Evolutionary conservation across 1,140 invertebrate genomes (phyloP).

Genomic region (Drosophila takahashii): DNA sequence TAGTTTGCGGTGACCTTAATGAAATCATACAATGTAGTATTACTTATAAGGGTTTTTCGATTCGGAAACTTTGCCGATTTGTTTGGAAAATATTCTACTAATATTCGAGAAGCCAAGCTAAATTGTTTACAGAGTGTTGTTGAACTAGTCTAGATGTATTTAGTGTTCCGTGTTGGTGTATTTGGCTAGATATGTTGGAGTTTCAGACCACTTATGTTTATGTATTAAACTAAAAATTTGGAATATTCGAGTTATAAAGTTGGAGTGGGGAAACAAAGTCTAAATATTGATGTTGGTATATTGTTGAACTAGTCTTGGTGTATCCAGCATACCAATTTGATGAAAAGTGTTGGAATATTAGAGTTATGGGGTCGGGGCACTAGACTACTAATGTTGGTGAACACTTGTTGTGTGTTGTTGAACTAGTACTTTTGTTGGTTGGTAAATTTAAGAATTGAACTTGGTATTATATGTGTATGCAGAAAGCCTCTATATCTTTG

Average conservation of each 20-base stretch:
- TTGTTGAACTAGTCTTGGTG: neutral
- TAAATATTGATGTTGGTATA: neutral
- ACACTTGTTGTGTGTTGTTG: neutral
- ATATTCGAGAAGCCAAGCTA: no score
- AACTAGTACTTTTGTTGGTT: neutral
- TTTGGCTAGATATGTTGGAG: neutral
- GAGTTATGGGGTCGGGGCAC: no score
- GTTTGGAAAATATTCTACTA: no score
- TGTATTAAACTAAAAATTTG: no score
- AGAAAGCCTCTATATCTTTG: neutral
- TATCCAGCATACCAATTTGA: no score
- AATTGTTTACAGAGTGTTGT: no score
- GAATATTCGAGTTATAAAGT: no score
- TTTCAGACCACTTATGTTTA: neutral
- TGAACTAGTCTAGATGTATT: neutral
- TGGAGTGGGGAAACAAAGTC: no score
- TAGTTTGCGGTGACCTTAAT: constrained; percentile 27
- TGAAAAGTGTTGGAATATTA: neutral
- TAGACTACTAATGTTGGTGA: neutral
- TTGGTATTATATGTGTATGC: constrained; percentile 14
- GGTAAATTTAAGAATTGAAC: neutral
- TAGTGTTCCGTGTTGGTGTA: neutral
- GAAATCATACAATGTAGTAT: constrained; percentile 8
- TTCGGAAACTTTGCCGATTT: neutral
- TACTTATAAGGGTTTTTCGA: neutral